A percentile compares a stretch with the other conserved stretches of the same genome.
These are phyloP conservation scores for Bombycilla garrulus DNA, from an alignment of 2,113 vertebrate genomes.

Conservation along the genomic window DNA sequence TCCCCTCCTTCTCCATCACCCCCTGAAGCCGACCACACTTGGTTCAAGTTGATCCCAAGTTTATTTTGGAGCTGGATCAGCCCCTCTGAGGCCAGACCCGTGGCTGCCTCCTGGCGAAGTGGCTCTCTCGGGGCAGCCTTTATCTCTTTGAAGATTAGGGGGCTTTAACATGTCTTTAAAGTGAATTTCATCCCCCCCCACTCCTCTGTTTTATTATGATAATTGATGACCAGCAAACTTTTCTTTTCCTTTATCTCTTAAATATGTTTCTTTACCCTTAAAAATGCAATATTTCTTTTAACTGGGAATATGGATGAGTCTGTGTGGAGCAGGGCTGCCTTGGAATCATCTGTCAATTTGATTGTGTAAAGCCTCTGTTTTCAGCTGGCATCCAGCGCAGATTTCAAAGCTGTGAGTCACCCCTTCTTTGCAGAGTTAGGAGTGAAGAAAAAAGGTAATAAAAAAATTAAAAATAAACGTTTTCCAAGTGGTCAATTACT, in stretches of 20 bases:
- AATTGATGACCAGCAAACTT: slow-evolving; percentile 80
- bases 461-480: not conserved
- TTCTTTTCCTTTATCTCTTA: slow-evolving; percentile 80
- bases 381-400: slow-evolving; percentile 72
- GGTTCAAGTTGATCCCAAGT: not conserved
- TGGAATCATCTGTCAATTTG: slow-evolving; percentile 78
- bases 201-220: slow-evolving; percentile 65
- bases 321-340: slow-evolving; percentile 68
- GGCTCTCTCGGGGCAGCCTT: slow-evolving; percentile 24
- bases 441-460: not conserved
- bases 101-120: not conserved
- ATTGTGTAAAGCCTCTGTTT: slow-evolving; percentile 74
- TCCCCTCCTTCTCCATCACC: not conserved
- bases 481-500: not conserved
- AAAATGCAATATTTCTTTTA: slow-evolving; percentile 83
- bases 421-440: not conserved
- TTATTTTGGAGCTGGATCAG: not conserved
- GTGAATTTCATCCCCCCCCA: slow-evolving; percentile 50
- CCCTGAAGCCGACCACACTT: fast-evolving
- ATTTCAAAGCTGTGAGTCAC: slow-evolving; percentile 77
- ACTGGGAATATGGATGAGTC: slow-evolving; percentile 78
- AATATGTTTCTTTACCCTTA: slow-evolving; percentile 82
- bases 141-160: slow-evolving; percentile 79
- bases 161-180: slow-evolving; percentile 77
- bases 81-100: not conserved